Evolutionary conservation across 2,113 vertebrate genomes (phyloP).

Genomic region (Xiphophorus couchianus): DNA sequence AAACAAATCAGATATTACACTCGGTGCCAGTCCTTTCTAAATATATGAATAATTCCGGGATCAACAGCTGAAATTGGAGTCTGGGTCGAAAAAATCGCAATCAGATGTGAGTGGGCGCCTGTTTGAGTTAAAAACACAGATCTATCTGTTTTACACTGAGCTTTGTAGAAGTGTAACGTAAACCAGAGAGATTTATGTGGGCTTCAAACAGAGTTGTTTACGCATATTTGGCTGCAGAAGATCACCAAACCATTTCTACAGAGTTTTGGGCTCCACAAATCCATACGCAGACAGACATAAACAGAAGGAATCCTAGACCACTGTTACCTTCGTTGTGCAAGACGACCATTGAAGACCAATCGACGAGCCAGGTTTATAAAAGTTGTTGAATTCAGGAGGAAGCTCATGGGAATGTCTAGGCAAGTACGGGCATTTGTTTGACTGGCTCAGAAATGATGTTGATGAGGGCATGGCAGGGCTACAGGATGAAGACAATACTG

Average conservation of each 20-base stretch:
- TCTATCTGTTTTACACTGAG: background rate
- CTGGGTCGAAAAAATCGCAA: background rate
- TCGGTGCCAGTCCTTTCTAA: background rate
- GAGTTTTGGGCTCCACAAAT: background rate
- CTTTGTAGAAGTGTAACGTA: background rate
- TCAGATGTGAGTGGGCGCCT: conserved; percentile 1
- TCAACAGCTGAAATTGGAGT: background rate
- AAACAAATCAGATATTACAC: background rate
- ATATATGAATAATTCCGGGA: background rate
- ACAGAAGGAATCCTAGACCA: background rate
- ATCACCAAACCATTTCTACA: background rate
- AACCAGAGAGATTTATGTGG: background rate
- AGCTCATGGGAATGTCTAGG: background rate
- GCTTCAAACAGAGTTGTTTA: background rate
- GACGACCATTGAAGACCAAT: background rate
- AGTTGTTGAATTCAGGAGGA: background rate
- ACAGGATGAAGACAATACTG: no score
- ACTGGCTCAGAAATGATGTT: background rate
- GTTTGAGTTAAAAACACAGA: background rate
- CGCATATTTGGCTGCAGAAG: background rate
- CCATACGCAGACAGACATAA: background rate
- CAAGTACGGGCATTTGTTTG: no score
- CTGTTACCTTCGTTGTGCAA: background rate
- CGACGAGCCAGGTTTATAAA: background rate
- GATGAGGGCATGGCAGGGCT: background rate